Evolutionary conservation across 2,888 invertebrate genomes (phyloP).

Genomic region (Nebria brevicollis): DNA sequence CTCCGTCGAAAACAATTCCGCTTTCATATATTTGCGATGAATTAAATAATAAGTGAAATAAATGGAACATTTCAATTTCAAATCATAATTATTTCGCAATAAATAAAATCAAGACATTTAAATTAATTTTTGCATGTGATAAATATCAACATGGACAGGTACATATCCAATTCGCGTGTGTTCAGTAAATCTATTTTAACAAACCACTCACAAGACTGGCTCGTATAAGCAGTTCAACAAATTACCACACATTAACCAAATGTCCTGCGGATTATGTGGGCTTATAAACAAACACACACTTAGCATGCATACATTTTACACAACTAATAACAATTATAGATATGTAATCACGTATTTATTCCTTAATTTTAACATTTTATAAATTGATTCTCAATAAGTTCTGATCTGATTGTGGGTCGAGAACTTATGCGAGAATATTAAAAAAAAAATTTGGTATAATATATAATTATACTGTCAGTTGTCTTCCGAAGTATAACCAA

Average conservation of each 20-base stretch:
- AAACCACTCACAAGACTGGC: not conserved
- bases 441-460: not conserved
- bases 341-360: not conserved
- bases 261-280: not conserved
- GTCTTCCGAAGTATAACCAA: not conserved
- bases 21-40: not conserved
- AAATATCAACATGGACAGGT: not conserved
- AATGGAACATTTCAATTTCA: not conserved
- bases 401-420: not conserved
- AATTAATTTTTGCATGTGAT: slow-evolving; percentile 1
- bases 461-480: slow-evolving; percentile 1
- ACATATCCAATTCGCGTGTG: not conserved
- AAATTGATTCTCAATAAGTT: not conserved
- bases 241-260: not conserved
- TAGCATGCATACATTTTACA: not conserved
- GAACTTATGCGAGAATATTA: not conserved
- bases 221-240: not conserved
- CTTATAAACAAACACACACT: not conserved
- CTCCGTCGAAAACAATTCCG: no score
- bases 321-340: not conserved
- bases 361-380: not conserved
- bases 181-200: not conserved
- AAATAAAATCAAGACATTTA: slow-evolving; percentile 1
- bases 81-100: not conserved
- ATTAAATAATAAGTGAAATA: not conserved